A percentile compares a stretch with the other conserved stretches of the same genome.
These are phyloP conservation scores for Monopis laevigella DNA, from an alignment of 2,888 invertebrate genomes.

Conservation along the genomic window DNA sequence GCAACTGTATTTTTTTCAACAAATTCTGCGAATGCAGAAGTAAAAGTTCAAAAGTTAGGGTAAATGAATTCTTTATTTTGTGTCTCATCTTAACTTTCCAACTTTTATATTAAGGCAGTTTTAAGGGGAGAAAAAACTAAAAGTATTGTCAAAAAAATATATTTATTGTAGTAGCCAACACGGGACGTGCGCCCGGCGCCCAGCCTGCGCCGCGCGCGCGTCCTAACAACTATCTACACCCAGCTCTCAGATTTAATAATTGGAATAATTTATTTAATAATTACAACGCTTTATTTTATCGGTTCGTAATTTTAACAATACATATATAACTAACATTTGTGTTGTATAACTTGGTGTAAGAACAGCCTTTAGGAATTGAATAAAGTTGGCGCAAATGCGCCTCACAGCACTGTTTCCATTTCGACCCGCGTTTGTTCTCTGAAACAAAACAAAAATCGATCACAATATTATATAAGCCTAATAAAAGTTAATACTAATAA, in stretches of 20 bases:
- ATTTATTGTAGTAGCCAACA: constrained; percentile 68
- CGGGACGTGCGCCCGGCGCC: constrained; percentile 57
- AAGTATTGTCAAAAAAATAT: constrained; percentile 65
- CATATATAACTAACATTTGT: constrained; percentile 63
- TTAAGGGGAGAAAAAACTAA: too few species aligned
- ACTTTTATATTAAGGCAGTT: too few species aligned
- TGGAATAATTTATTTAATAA: constrained; percentile 70
- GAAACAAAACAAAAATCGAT: constrained; percentile 27
- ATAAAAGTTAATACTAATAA: too few species aligned
- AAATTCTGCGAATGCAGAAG: too few species aligned
- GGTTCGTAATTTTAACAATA: constrained; percentile 63
- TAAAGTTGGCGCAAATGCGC: constrained; percentile 60
- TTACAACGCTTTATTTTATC: constrained; percentile 66
- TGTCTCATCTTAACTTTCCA: too few species aligned
- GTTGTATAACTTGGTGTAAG: constrained; percentile 69
- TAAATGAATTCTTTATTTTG: too few species aligned
- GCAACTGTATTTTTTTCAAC: too few species aligned
- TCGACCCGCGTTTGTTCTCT: constrained; percentile 78
- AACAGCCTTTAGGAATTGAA: constrained; percentile 68
- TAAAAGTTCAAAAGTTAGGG: too few species aligned
- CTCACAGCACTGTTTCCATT: constrained; percentile 94
- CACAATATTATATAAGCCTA: too few species aligned
- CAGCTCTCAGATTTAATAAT: constrained; percentile 66
- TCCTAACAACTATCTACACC: constrained; percentile 64
- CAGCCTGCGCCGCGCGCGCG: constrained; percentile 61